phyloP scores from a whole-genome alignment of 2,797 vertebrate genomes.

The Typhlichthys subterraneus region DNA sequence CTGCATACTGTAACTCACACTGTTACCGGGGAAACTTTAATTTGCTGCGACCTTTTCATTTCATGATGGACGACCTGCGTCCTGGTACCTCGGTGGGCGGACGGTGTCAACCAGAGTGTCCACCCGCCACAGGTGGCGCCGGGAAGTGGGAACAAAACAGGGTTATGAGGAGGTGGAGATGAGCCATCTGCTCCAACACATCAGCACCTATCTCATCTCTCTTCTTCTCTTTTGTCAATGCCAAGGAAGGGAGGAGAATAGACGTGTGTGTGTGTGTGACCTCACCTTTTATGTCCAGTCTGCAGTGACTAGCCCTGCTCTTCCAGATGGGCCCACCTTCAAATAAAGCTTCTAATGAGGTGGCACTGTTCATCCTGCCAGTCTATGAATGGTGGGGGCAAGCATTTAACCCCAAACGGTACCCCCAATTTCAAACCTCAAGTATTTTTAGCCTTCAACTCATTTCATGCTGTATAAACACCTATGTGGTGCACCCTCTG shows the following conservation, averaged over 20 bases:
- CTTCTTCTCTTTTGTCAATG: conserved; percentile 25
- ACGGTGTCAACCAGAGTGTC: conserved; percentile 20
- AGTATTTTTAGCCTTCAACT: conserved; percentile 61
- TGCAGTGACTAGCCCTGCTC: conserved; percentile 21
- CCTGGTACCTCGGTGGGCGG: conserved; percentile 40
- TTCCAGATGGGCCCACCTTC: conserved; percentile 47
- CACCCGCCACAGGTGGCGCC: conserved; percentile 68
- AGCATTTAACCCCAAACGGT: conserved; percentile 52
- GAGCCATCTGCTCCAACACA: conserved; percentile 65
- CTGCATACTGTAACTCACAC: background rate
- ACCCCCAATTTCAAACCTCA: background rate
- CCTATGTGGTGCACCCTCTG: conserved; percentile 21
- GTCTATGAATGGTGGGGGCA: conserved; percentile 51
- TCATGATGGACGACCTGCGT: conserved; percentile 56
- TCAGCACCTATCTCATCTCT: conserved; percentile 30
- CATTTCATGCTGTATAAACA: conserved; percentile 70
- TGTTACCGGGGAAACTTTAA: conserved; percentile 30
- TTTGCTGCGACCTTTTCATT: conserved; percentile 2
- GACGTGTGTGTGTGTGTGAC: background rate
- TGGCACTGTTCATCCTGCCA: conserved; percentile 42
- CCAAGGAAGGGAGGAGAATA: background rate
- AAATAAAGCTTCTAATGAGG: conserved; percentile 56
- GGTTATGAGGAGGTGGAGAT: conserved; percentile 53
- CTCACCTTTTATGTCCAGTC: conserved; percentile 13
- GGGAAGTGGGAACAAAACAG: conserved; percentile 21